Percentiles rank a stretch among this genome's conserved stretches.
Evolutionary conservation across 2,888 invertebrate genomes (phyloP).

Genomic region (Plutella xylostella): DNA sequence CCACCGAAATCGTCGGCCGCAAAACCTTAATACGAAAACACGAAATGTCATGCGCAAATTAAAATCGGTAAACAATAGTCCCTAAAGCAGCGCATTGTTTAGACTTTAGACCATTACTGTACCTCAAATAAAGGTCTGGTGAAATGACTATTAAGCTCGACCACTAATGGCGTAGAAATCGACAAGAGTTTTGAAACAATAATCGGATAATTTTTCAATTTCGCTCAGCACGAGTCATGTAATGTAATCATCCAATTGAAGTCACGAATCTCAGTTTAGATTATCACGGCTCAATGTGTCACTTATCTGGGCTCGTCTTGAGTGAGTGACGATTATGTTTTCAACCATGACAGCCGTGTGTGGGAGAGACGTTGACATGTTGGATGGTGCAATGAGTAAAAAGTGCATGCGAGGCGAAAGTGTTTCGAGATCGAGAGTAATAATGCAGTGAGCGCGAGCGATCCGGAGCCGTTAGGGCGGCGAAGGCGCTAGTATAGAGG

Average conservation of each 20-base stretch:
- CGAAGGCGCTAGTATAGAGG: constrained; percentile 23
- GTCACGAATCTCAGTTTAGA: constrained; percentile 27
- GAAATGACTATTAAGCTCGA: constrained; percentile 34
- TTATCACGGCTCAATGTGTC: constrained; percentile 9
- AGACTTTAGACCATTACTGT: too few relatives aligned
- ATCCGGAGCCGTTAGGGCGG: constrained; percentile 28
- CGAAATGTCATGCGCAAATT: constrained; percentile 2
- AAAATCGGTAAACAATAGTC: constrained; percentile 1
- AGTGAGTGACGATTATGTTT: not conserved
- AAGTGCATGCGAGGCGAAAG: not conserved
- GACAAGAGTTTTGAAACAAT: constrained; percentile 38
- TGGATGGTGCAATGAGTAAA: not conserved
- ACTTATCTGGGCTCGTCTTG: not conserved
- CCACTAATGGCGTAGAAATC: constrained; percentile 34
- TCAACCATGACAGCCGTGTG: not conserved
- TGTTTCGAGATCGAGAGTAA: not conserved
- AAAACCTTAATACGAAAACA: constrained; percentile 50
- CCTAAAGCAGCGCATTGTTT: constrained; percentile 22
- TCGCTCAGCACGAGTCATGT: constrained; percentile 37
- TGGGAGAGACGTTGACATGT: not conserved
- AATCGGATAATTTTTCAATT: constrained; percentile 38
- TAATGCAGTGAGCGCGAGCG: constrained; percentile 12
- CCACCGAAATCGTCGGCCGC: constrained; percentile 38
- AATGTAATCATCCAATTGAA: constrained; percentile 31
- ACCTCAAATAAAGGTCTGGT: constrained; percentile 16